Percentiles rank a stretch among this genome's conserved stretches.
These are phyloP conservation scores for Bergia sp. DNA, from an alignment of 92 coral and sea anemone species.

Conservation along the genomic window DNA sequence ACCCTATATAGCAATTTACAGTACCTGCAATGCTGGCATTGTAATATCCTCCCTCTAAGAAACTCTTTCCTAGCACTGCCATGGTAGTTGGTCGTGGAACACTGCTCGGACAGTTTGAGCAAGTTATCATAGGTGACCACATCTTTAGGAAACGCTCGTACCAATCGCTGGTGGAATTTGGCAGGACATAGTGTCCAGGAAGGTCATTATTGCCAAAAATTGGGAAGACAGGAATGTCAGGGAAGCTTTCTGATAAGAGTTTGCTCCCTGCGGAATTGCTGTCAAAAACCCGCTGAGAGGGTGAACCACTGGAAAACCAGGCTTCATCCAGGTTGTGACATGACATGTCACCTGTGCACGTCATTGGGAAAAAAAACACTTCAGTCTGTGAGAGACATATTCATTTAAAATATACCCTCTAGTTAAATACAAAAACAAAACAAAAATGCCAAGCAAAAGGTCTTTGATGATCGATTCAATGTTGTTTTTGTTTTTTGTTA, in stretches of 20 bases:
- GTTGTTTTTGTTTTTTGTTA: too few species aligned
- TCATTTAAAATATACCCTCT: neutral
- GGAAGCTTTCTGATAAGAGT: constrained; percentile 56
- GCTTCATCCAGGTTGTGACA: constrained; percentile 64
- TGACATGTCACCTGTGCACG: constrained; percentile 80
- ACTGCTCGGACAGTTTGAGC: constrained; percentile 45
- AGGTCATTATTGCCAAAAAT: constrained; percentile 92
- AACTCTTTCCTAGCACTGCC: constrained; percentile 30
- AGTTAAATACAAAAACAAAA: too few species aligned
- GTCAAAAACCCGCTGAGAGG: constrained; percentile 58
- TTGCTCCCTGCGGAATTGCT: constrained; percentile 54
- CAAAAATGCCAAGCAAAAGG: too few species aligned
- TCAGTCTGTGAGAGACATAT: neutral
- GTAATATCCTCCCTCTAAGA: constrained; percentile 67
- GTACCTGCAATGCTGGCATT: constrained; percentile 68
- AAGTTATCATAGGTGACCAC: constrained; percentile 81
- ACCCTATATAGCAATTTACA: too few species aligned
- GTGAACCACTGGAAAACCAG: constrained; percentile 56
- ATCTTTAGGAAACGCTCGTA: constrained; percentile 64
- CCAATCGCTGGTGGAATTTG: constrained; percentile 70
- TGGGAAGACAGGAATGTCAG: constrained; percentile 84
- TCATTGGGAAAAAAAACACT: neutral
- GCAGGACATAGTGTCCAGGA: constrained; percentile 88
- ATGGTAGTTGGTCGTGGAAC: constrained; percentile 3
- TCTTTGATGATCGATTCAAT: too few species aligned